Base-by-base conservation (phyloP, 2,888 invertebrate genomes). In the Lamproptera curius region DNA sequence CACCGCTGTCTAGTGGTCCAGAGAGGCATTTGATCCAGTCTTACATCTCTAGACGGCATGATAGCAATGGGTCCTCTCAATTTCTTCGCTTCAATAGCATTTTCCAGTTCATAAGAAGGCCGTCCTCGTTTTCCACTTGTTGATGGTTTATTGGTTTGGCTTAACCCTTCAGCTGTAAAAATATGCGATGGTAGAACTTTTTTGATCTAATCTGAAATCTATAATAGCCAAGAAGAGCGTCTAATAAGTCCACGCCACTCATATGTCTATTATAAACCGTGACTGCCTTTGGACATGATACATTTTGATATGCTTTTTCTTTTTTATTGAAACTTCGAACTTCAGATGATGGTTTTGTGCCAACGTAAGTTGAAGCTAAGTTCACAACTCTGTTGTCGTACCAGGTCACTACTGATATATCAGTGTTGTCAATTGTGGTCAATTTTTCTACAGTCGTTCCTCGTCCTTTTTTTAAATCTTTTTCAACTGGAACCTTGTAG, bases 111-210 rank as follows among this genome's bases (percentile, higher is more conserved):
- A 23, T 23, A 6, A 8, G 23, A 23, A 6, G 23, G 23, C 5
- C 23, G 23, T 23, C 23, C 23, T 23, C 23, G 5, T 23, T 23
- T 23, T 6, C 5, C 8, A 23, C 8, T 23, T 23, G 23, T 8
- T 6, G 23, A 6, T 6, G 23, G 23, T 23, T 23, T 23, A 4
- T 23, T 23, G n/a, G n/a, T n/a, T n/a, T n/a, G n/a, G n/a, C n/a
- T n/a, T n/a, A n/a, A 42, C 62, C 60, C 28, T 62, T 16, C 17
- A 64, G 46, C 48, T 65, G 63, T 41, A 60, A 63, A 42, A 63
- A 63, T 8, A 64, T 35, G 1, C 58, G 51, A 31, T 58, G 44
- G 39, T 64, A 66, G 59, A 58, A 65, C 8, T 50, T 63, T 62
- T 15, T 56, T 59, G 20, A 50, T 56, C 11, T 56, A 31, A 62